Base-by-base conservation (phyloP, 2,797 vertebrate genomes). In the Premnoplex brunnescens region DNA sequence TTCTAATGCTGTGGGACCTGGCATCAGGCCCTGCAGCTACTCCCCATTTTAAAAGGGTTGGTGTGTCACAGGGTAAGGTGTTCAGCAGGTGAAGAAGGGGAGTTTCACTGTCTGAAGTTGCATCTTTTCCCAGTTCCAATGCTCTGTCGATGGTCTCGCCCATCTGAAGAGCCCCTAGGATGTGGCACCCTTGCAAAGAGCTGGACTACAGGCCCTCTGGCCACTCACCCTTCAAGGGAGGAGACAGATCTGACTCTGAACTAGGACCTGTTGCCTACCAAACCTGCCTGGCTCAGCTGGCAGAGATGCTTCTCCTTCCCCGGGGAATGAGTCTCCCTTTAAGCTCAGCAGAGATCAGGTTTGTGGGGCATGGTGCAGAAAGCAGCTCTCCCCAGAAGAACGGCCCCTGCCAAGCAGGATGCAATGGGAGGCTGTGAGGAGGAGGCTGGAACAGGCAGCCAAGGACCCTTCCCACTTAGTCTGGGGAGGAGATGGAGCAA, bases 401-500 rank as follows among this genome's bases (percentile, higher is more conserved):
- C 21, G 76, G 19, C 9, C 52, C 24, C 23, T 67, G 85, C 85
- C 30, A 37, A 41, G 63, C 85, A 85, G 83, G 86, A 88, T 78
- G 44, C 2, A 8, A 46, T 1, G 37, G 60, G 77, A 93, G 44
- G 77, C 73, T 41, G 56, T 0, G 18, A 74, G 80, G 64, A 91
- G 87, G 84, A 90, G 69, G 62, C 80, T 77, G 91, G 46, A 67
- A 66, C 54, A 84, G 80, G 91, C 91, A 95, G 77, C 67, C 69
- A 84, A 72, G 83, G 71, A 52, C 71, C 1, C n/a, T 48, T 92
- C 93, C 84, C 62, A 75, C 94, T 82, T 58, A 39, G 74, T 81
- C 93, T 92, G 81, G 87, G 41, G 71, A 93, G 62, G 85, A 93
- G 91, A 93, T 91, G 91, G 87, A 95, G 62, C 34, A n/a, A 67